Percentiles rank a stretch among this genome's conserved stretches.
phyloP scores from a whole-genome alignment of 2,797 vertebrate species.

The Sus cebifrons region DNA sequence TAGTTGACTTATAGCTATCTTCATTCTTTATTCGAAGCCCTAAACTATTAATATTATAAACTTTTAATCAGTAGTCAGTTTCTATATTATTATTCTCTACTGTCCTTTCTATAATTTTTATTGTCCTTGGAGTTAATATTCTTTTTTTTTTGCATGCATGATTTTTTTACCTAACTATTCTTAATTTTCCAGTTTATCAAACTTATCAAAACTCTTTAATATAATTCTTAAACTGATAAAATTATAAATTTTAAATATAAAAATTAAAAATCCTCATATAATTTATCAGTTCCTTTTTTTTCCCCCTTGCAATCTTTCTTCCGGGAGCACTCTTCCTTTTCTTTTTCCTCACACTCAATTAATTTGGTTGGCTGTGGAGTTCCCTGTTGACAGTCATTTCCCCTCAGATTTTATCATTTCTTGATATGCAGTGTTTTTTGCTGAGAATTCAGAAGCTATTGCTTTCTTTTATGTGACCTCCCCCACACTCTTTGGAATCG shows the following conservation, averaged over 20 bases:
- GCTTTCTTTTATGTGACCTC: background rate
- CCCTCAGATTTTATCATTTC: background rate
- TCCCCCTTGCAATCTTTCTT: background rate
- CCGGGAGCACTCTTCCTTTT: background rate
- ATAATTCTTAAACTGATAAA: background rate
- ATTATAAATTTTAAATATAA: background rate
- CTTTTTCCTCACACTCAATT: background rate
- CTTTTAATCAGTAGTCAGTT: background rate
- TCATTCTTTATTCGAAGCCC: background rate
- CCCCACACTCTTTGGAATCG: background rate
- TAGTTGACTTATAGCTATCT: background rate
- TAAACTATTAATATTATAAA: constrained; percentile 24
- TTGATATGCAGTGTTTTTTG: background rate
- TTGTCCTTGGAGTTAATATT: background rate
- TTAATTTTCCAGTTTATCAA: background rate
- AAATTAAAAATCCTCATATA: background rate
- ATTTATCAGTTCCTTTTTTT: background rate
- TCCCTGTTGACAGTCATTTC: background rate
- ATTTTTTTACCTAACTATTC: background rate
- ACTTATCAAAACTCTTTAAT: background rate
- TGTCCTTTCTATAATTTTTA: background rate
- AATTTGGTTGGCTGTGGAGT: background rate
- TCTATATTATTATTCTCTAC: background rate
- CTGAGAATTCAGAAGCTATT: background rate
- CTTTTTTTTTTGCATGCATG: background rate